These are phyloP conservation scores for Karalla daura DNA, from an alignment of 2,797 vertebrate species.

Conservation along the genomic window DNA sequence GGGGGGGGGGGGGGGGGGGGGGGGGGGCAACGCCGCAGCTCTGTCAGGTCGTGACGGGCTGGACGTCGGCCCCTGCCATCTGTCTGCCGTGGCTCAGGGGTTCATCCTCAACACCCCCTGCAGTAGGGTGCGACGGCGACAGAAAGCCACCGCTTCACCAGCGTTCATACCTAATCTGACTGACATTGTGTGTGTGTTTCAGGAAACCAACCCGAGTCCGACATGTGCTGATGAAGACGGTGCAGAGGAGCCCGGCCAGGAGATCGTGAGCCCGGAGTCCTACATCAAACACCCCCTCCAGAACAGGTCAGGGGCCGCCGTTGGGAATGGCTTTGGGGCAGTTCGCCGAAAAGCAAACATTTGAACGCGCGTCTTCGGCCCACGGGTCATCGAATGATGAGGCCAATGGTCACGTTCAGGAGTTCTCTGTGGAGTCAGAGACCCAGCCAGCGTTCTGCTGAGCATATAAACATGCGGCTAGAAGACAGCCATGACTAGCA, in stretches of 20 bases:
- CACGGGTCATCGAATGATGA: neutral
- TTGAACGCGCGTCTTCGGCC: neutral
- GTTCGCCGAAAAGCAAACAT: neutral
- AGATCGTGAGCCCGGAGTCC: conserved; percentile 93
- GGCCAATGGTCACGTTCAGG: neutral
- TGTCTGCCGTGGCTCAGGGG: neutral
- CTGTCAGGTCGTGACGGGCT: too few species aligned
- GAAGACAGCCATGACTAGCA: too few species aligned
- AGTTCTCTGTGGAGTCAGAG: neutral
- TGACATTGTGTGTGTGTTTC: neutral
- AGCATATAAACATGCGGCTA: too few species aligned
- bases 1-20: too few species aligned
- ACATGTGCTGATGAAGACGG: conserved; percentile 88
- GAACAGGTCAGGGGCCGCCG: conserved; percentile 86
- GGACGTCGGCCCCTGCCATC: too few species aligned
- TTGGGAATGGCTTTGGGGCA: neutral
- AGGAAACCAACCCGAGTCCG: conserved; percentile 91
- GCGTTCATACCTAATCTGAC: neutral
- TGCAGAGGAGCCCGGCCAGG: conserved; percentile 85
- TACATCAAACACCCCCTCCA: conserved; percentile 99
- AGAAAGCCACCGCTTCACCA: neutral
- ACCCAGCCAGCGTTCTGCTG: too few species aligned
- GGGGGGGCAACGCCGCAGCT: too few species aligned
- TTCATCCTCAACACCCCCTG: neutral
- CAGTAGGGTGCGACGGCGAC: neutral